phyloP scores from a whole-genome alignment of 1,140 invertebrate species.

The Sipha flava region DNA sequence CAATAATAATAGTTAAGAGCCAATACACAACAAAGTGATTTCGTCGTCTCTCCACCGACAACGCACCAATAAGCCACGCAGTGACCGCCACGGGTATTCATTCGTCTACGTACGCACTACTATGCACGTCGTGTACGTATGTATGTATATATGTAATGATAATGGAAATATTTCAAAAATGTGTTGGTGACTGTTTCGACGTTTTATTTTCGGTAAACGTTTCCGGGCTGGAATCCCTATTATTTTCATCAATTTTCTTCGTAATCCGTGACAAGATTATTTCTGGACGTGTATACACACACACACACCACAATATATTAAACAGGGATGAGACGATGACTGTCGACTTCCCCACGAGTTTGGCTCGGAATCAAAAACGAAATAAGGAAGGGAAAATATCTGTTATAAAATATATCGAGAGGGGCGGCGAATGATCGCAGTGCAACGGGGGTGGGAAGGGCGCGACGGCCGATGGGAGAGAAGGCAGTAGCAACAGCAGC shows the following conservation, averaged over 20 bases:
- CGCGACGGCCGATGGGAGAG: neutral
- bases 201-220: slow-evolving; percentile 6
- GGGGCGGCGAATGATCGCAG: neutral
- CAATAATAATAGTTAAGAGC: neutral
- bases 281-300: neutral
- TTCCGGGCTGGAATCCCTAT: slow-evolving; percentile 12
- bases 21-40: slow-evolving; percentile 3
- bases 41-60: neutral
- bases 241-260: neutral
- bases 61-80: neutral
- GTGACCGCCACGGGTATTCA: neutral
- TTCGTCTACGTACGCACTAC: too few species aligned
- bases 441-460: too few species aligned
- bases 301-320: neutral
- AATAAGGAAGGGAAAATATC: neutral
- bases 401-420: neutral
- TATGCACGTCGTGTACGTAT: too few species aligned
- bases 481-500: neutral
- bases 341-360: neutral
- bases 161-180: neutral
- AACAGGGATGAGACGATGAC: neutral
- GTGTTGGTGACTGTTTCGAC: neutral
- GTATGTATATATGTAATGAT: neutral
- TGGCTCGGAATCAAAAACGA: slow-evolving; percentile 4
- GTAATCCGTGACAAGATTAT: slow-evolving; percentile 1